Conservation (phyloP, 1,140 invertebrate genomes). For the Octopus bimaculoides region DNA sequence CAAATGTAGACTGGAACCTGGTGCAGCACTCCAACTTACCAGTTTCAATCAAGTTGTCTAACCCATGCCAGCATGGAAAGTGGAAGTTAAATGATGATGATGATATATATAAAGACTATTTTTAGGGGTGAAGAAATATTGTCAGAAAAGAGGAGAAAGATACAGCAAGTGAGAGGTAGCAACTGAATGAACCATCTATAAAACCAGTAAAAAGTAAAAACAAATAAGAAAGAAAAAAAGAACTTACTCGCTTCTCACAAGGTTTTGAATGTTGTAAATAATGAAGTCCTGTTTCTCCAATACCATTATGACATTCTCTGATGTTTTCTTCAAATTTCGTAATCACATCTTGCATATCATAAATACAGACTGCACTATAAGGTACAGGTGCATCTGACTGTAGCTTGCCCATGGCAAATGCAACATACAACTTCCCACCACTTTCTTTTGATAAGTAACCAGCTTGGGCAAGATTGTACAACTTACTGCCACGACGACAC, state of each 20-base stretch:
- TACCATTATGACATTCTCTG: slow-evolving; percentile 81
- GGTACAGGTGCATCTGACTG: slow-evolving; percentile 60
- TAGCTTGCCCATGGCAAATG: slow-evolving; percentile 82
- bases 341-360: slow-evolving; percentile 86
- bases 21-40: too few relatives aligned
- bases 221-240: not conserved
- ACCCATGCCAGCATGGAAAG: too few relatives aligned
- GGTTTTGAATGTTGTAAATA: slow-evolving; percentile 34
- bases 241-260: slow-evolving; percentile 38
- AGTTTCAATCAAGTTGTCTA: too few relatives aligned
- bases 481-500: slow-evolving; percentile 71
- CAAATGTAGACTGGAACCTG: too few relatives aligned
- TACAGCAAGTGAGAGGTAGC: too few relatives aligned
- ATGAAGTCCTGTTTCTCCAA: slow-evolving; percentile 44
- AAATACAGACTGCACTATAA: slow-evolving; percentile 85
- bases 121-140: too few relatives aligned
- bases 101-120: too few relatives aligned
- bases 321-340: slow-evolving; percentile 97
- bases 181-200: too few relatives aligned
- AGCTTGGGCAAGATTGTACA: slow-evolving; percentile 88
- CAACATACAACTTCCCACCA: slow-evolving; percentile 89
- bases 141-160: too few relatives aligned
- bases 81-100: too few relatives aligned
- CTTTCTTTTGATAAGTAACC: slow-evolving; percentile 91
- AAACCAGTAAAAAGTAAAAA: not conserved